Conservation (phyloP, 2,113 vertebrate genomes). For the Lamprologus ornatipinnis region DNA sequence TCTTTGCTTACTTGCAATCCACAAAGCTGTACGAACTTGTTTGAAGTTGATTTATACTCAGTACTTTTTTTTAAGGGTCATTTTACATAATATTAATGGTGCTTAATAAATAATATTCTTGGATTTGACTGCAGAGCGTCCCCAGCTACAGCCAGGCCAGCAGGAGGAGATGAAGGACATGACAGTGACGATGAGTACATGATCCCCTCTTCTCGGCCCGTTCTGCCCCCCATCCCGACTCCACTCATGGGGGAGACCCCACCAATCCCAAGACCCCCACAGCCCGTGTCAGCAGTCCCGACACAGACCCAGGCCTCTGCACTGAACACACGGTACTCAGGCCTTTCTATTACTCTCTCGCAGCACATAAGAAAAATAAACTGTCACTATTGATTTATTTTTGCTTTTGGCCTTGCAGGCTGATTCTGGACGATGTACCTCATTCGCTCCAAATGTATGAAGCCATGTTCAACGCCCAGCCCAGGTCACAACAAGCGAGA, state of each 20-base stretch:
- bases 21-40: neutral
- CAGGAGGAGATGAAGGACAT: conserved; percentile 69
- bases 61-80: neutral
- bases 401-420: conserved; percentile 24
- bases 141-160: conserved; percentile 68
- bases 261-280: conserved; percentile 61
- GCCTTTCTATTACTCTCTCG: neutral
- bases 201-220: conserved; percentile 87
- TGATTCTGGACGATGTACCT: conserved; percentile 74
- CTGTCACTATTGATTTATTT: neutral
- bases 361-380: neutral
- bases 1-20: neutral
- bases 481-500: conserved; percentile 57
- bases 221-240: conserved; percentile 55
- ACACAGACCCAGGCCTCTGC: conserved; percentile 54
- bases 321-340: conserved; percentile 57
- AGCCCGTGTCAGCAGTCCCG: conserved; percentile 40
- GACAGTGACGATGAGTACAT: conserved; percentile 90
- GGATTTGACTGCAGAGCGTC: conserved; percentile 67
- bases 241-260: conserved; percentile 14
- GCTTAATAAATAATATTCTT: neutral
- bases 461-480: conserved; percentile 90
- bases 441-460: conserved; percentile 79
- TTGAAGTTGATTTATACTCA: neutral
- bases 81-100: neutral